Evolutionary conservation across 35 echinoderm and acorn worm species (phyloP).

Genomic region (Stichopus chloronotus): DNA sequence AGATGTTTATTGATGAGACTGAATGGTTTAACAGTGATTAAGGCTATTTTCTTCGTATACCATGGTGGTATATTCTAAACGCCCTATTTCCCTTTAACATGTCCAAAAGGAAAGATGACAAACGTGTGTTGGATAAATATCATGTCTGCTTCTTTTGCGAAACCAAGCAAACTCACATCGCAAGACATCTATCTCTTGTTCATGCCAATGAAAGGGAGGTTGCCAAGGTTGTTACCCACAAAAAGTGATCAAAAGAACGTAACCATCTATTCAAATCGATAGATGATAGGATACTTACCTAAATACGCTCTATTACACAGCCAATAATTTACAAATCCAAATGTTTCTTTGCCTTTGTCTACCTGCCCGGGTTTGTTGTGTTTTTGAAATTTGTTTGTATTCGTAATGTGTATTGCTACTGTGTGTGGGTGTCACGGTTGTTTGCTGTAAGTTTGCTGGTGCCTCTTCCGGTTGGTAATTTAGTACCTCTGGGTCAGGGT

Average conservation of each 20-base stretch:
- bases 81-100: too few species aligned
- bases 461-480: not conserved
- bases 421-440: not conserved
- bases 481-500: not conserved
- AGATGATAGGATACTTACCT: not conserved
- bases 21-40: too few species aligned
- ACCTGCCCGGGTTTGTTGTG: slow-evolving; percentile 15
- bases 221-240: not conserved
- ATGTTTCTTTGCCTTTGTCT: not conserved
- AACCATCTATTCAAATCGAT: not conserved
- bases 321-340: slow-evolving; percentile 9
- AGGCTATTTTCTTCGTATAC: too few species aligned
- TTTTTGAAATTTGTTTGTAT: not conserved
- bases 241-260: not conserved
- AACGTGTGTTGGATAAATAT: slow-evolving; percentile 8
- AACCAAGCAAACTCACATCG: slow-evolving; percentile 12
- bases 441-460: not conserved
- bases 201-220: slow-evolving; percentile 4
- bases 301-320: not conserved
- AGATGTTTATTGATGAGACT: too few species aligned
- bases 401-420: not conserved
- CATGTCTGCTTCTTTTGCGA: slow-evolving; percentile 22
- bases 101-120: not conserved
- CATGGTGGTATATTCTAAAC: too few species aligned
- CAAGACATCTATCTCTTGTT: slow-evolving; percentile 3